Evolutionary conservation across 2,113 vertebrate genomes (phyloP).

Genomic region (Chaetorhynchus papuensis): DNA sequence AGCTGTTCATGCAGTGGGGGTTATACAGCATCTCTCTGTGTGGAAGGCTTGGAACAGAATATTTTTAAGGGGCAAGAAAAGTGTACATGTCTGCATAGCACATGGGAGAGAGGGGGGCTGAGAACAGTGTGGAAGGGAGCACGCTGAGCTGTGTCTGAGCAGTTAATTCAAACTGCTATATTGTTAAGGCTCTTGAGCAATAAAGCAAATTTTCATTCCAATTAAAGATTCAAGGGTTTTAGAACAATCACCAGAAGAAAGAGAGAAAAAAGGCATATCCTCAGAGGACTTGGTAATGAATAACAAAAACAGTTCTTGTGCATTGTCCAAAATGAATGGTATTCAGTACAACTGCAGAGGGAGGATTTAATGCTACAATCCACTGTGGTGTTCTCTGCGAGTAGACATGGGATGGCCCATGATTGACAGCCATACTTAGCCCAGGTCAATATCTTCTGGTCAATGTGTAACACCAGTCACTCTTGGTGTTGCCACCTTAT

Average conservation of each 20-base stretch:
- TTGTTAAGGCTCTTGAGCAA: conserved; percentile 57
- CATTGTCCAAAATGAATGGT: conserved; percentile 10
- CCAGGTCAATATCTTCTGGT: not conserved
- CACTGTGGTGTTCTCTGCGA: not conserved
- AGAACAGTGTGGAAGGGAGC: not conserved
- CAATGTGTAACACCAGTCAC: not conserved
- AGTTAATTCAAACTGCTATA: conserved; percentile 35
- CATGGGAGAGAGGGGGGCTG: not conserved
- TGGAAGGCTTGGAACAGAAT: not conserved
- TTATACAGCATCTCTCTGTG: not conserved
- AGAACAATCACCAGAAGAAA: conserved; percentile 47
- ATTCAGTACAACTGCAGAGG: not conserved
- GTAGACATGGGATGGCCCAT: not conserved
- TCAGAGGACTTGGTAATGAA: conserved; percentile 45
- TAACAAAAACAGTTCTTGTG: conserved; percentile 13
- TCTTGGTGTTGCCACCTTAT: rapidly evolving
- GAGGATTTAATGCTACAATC: not conserved
- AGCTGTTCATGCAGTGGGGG: not conserved
- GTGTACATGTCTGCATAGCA: not conserved
- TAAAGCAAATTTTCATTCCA: conserved; percentile 51
- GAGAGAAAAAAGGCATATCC: conserved; percentile 7
- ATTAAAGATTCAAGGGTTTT: conserved; percentile 53
- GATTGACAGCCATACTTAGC: not conserved
- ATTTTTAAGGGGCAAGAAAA: not conserved
- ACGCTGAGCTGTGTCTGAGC: not conserved